Conservation (phyloP, 2,113 vertebrate species). For the Leptosomus discolor region DNA sequence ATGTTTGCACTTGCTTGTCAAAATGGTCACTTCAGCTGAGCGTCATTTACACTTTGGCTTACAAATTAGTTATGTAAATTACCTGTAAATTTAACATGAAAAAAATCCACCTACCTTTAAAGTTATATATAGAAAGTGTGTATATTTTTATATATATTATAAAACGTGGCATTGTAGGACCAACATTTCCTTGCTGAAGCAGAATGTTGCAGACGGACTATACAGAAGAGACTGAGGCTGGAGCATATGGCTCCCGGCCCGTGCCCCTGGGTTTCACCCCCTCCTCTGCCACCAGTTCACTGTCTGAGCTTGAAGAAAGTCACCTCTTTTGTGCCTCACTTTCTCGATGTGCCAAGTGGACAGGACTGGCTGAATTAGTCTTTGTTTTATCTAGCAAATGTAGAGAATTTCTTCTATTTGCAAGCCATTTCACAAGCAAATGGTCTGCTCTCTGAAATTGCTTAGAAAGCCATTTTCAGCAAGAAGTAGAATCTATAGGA, state of each 20-base stretch:
- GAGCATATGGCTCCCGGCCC: background rate
- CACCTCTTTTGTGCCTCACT: background rate
- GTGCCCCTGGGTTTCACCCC: background rate
- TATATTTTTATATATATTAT: background rate
- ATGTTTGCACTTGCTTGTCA: conserved; percentile 65
- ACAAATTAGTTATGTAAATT: conserved; percentile 67
- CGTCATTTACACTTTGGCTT: conserved; percentile 44
- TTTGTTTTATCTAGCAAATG: background rate
- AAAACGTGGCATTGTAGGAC: background rate
- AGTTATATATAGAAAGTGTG: background rate
- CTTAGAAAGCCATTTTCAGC: background rate
- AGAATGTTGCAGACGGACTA: background rate
- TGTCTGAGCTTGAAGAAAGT: background rate
- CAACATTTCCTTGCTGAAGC: background rate
- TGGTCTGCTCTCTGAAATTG: background rate
- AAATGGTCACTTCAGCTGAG: conserved; percentile 57
- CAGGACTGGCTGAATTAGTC: background rate
- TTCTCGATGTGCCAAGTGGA: background rate
- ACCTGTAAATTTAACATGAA: conserved; percentile 13
- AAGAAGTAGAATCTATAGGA: background rate
- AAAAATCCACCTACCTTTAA: background rate
- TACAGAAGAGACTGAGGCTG: background rate
- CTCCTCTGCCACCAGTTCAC: background rate
- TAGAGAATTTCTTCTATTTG: background rate
- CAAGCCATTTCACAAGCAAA: background rate